Percentiles rank a stretch among this genome's conserved stretches.
Evolutionary conservation across 2,888 invertebrate species (phyloP).

Genomic region (Sarcophaga subvicina): DNA sequence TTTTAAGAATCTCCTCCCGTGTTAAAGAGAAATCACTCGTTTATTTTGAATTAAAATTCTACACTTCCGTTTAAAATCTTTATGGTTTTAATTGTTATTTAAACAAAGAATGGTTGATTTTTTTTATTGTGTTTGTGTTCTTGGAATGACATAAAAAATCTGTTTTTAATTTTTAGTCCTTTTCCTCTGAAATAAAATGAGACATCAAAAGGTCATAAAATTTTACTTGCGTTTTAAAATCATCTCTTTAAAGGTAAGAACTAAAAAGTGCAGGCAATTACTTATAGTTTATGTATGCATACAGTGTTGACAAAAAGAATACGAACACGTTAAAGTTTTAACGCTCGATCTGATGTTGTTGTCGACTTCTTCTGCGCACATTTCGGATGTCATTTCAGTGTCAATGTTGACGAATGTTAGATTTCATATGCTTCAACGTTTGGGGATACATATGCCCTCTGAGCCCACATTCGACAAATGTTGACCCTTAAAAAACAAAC

Average conservation of each 20-base stretch:
- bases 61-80: neutral
- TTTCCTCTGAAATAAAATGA: slow-evolving; percentile 4
- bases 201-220: slow-evolving; percentile 39
- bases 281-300: neutral
- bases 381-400: too few species aligned
- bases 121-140: neutral
- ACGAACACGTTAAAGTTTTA: too few species aligned
- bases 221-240: slow-evolving; percentile 24
- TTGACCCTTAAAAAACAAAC: too few species aligned
- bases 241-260: neutral
- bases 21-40: too few species aligned
- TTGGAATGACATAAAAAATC: slow-evolving; percentile 21
- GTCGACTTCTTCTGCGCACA: too few species aligned
- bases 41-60: neutral
- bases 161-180: neutral
- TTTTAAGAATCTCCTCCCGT: too few species aligned
- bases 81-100: neutral
- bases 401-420: too few species aligned
- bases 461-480: too few species aligned
- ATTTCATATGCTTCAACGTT: too few species aligned
- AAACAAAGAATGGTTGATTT: neutral
- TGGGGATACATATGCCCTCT: too few species aligned
- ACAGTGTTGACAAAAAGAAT: too few species aligned
- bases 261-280: neutral
- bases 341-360: too few species aligned